Evolutionary conservation across 2,113 vertebrate genomes (phyloP).

Genomic region (Oreocharis arfaki): DNA sequence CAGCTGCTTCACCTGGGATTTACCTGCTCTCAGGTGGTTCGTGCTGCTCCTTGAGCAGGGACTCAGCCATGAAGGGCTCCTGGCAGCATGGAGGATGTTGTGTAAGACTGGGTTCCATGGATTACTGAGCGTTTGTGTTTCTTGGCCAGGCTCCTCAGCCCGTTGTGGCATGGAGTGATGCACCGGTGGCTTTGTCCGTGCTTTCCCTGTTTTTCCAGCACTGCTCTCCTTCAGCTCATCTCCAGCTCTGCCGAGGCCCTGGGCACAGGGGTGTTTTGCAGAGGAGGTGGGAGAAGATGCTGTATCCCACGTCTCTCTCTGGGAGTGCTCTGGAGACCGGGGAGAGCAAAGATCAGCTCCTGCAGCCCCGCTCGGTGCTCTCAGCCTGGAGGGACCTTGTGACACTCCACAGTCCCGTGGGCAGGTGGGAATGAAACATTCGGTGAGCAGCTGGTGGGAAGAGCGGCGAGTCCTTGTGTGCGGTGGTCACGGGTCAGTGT

Average conservation of each 20-base stretch:
- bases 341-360: not conserved
- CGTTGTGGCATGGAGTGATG: accelerated
- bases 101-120: not conserved
- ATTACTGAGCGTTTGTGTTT: not conserved
- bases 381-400: not conserved
- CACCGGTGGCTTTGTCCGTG: not conserved
- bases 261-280: not conserved
- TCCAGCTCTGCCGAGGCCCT: accelerated
- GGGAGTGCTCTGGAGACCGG: accelerated
- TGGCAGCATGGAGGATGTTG: not conserved
- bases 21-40: not conserved
- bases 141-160: not conserved
- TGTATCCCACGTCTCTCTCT: not conserved
- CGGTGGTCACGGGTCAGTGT: accelerated
- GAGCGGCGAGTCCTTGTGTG: not conserved
- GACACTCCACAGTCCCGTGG: not conserved
- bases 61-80: not conserved
- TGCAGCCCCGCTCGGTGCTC: accelerated
- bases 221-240: not conserved
- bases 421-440: not conserved
- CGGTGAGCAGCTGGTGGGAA: not conserved
- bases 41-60: not conserved
- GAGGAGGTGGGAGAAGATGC: not conserved
- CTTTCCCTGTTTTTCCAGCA: not conserved
- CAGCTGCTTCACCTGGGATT: not conserved